These are phyloP conservation scores for Alosa alosa DNA, from an alignment of 2,113 vertebrate genomes.

Conservation along the genomic window DNA sequence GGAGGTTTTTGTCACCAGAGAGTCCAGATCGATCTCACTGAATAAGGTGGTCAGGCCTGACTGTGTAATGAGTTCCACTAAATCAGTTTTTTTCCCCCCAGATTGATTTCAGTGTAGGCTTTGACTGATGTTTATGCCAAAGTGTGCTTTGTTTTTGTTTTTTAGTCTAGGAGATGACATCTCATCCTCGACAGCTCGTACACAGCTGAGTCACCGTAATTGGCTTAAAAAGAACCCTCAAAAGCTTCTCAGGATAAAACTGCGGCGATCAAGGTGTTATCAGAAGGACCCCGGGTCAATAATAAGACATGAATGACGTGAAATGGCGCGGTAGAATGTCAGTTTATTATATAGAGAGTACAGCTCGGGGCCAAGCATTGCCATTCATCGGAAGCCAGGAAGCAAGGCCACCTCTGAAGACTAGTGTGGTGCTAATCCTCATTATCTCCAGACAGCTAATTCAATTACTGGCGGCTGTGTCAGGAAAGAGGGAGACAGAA, in stretches of 20 bases:
- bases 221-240: background rate
- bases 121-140: background rate
- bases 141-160: background rate
- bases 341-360: background rate
- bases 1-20: background rate
- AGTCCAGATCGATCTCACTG: background rate
- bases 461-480: slow-evolving; percentile 50
- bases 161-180: background rate
- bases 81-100: background rate
- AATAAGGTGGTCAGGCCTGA: background rate
- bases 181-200: background rate
- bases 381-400: slow-evolving; percentile 21
- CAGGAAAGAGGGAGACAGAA: slow-evolving; percentile 24
- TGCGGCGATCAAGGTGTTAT: background rate
- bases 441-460: slow-evolving; percentile 54
- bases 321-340: background rate
- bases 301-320: background rate
- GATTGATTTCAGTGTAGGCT: background rate
- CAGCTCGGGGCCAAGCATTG: background rate
- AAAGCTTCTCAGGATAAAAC: background rate
- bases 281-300: background rate
- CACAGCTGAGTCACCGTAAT: background rate
- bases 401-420: background rate
- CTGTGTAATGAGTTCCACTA: background rate
- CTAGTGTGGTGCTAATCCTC: slow-evolving; percentile 29